phyloP scores from a whole-genome alignment of 1,140 invertebrate species.

The Sarcophaga bullata region DNA sequence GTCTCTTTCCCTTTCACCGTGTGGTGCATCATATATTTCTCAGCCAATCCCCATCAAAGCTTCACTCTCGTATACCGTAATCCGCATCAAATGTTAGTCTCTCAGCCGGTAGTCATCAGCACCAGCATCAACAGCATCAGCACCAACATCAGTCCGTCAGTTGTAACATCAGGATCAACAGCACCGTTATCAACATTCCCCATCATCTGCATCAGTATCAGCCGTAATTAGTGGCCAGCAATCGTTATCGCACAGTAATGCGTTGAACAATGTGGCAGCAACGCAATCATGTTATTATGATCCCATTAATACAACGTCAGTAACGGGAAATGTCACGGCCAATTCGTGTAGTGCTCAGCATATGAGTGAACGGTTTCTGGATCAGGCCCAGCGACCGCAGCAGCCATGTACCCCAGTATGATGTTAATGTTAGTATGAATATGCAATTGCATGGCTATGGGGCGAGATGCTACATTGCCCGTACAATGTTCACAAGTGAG shows the following conservation, averaged over 20 bases:
- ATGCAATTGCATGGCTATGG: conserved; percentile 94
- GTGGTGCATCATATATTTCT: conserved; percentile 72
- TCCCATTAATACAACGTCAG: conserved; percentile 24
- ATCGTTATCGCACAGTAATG: conserved; percentile 46
- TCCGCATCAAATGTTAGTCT: conserved; percentile 67
- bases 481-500: conserved; percentile 73
- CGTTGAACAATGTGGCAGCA: conserved; percentile 33
- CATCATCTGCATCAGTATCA: conserved; percentile 44
- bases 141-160: conserved; percentile 49
- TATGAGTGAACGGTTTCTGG: conserved; percentile 65
- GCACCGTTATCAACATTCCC: conserved; percentile 46
- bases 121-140: conserved; percentile 58
- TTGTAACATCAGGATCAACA: conserved; percentile 35
- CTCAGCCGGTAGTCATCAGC: conserved; percentile 57
- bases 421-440: conserved; percentile 96
- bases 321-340: conserved; percentile 29
- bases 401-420: conserved; percentile 85
- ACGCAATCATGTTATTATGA: conserved; percentile 55
- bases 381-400: conserved; percentile 48
- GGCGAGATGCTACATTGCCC: conserved; percentile 68
- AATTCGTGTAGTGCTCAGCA: conserved; percentile 49
- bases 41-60: conserved; percentile 67
- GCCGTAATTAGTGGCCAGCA: background rate
- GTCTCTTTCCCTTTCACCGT: conserved; percentile 78
- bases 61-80: conserved; percentile 68